Evolutionary conservation across 2,113 vertebrate species (phyloP), one percentile per base, ranked within the genome.

Genomic region (Ameiurus melas): DNA sequence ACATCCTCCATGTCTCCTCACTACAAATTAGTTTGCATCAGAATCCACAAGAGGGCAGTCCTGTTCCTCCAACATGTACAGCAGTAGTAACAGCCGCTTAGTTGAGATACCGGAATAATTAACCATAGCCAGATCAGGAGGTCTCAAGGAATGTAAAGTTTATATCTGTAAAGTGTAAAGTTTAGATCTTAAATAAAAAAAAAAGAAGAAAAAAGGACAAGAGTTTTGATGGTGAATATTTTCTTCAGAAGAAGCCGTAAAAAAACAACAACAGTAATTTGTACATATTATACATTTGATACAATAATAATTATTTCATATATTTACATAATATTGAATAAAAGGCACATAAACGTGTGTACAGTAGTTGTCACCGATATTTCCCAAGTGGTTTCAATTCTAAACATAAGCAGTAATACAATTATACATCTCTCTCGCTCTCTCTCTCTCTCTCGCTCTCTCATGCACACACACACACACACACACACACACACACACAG

Each of bases 1-100:
- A 47, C 64, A 73, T 27, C 70, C 22, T 81, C 53, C 22, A 13
- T 13, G 8, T 68, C 55, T 51, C 4, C 47, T 73, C 12, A 85
- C 47, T 1, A n/a, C 77, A 92, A 80, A 92, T 94, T 75, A 94
- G 94, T 95, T 94, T 93, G 94, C 94, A 90, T 94, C 93, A 89
- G 78, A 88, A 83, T 85, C 68, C 91, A 68, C 43, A 77, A 90
- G 90, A 79, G 66, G 89, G 89, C 89, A 84, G 89, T 87, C 70
- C 64, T n/a, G 68, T 58, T 80, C 53, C 88, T 87, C 30, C 58
- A 77, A 66, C 64, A 81, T 9, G 33, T 8, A 19, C 6, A 7
- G 60, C 22, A 51, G 39, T 12, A 27, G 12, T 75, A 83, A 77
- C 25, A 22, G 57, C 19, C 2, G 14, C 51, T 55, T 64, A 58